phyloP scores from a whole-genome alignment of 2,113 vertebrate species.

The Agapornis roseicollis region DNA sequence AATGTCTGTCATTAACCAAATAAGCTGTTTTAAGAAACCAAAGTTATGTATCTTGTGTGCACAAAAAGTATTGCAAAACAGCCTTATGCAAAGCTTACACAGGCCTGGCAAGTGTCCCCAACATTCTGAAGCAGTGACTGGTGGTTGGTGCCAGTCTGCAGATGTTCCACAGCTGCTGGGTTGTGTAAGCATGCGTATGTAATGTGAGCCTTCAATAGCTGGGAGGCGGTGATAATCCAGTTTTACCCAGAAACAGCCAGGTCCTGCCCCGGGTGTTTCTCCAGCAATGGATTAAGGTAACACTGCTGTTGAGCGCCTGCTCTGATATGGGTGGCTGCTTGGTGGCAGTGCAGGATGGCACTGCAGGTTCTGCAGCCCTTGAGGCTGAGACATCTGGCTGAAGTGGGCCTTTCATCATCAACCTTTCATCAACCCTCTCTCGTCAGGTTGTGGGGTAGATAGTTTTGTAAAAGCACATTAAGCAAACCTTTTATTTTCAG shows the following conservation, averaged over 20 bases:
- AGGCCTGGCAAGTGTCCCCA: fast-evolving
- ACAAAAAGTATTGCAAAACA: neutral
- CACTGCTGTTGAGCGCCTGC: neutral
- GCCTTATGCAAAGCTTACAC: neutral
- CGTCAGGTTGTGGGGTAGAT: fast-evolving
- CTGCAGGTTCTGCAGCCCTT: neutral
- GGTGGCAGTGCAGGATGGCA: fast-evolving
- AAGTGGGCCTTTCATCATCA: fast-evolving
- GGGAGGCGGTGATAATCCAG: neutral
- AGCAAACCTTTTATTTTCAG: fast-evolving
- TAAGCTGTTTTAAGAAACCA: neutral
- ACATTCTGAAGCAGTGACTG: neutral
- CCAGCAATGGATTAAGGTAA: neutral
- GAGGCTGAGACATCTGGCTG: fast-evolving
- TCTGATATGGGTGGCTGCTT: neutral
- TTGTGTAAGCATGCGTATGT: neutral
- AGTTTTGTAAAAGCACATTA: fast-evolving
- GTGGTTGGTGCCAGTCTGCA: neutral
- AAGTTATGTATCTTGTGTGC: neutral
- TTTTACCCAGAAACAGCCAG: neutral
- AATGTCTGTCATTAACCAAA: fast-evolving
- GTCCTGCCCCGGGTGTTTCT: neutral
- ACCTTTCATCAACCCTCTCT: neutral
- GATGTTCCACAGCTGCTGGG: neutral
- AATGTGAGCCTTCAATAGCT: fast-evolving